Percentiles rank a stretch among this genome's conserved stretches.
phyloP scores from a whole-genome alignment of 1,140 invertebrate genomes.

The Platyura marginata region DNA sequence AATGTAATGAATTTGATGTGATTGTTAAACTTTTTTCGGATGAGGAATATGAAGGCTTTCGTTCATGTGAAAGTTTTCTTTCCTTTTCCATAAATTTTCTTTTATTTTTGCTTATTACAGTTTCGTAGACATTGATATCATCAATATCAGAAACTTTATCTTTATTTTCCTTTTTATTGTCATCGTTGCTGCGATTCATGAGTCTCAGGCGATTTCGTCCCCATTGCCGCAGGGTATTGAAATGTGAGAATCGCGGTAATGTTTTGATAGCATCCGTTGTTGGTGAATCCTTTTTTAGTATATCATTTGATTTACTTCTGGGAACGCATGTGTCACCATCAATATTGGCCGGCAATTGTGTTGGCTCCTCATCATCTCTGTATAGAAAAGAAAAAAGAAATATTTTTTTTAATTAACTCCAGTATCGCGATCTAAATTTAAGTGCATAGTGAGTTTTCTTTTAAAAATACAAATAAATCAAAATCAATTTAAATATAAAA shows the following conservation, averaged over 20 bases:
- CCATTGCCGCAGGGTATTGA: constrained; percentile 67
- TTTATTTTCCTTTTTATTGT: constrained; percentile 17
- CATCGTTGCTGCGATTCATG: constrained; percentile 39
- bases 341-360: background rate
- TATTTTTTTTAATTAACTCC: constrained; percentile 1
- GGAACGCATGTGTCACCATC: constrained; percentile 25
- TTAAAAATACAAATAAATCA: too few relatives aligned
- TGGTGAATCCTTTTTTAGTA: constrained; percentile 33
- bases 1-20: constrained; percentile 31
- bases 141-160: constrained; percentile 28
- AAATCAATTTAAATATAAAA: too few relatives aligned
- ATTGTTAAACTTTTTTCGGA: constrained; percentile 40
- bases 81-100: constrained; percentile 30
- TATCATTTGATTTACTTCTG: constrained; percentile 47
- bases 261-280: constrained; percentile 20
- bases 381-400: background rate
- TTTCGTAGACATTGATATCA: constrained; percentile 41
- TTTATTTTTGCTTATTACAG: constrained; percentile 32
- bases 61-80: constrained; percentile 36
- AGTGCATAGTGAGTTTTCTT: background rate
- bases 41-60: constrained; percentile 56
- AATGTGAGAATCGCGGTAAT: constrained; percentile 40
- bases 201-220: constrained; percentile 54
- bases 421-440: background rate
- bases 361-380: background rate